Base-by-base conservation (phyloP, 1,140 invertebrate genomes). In the Scylla paramamosain region DNA sequence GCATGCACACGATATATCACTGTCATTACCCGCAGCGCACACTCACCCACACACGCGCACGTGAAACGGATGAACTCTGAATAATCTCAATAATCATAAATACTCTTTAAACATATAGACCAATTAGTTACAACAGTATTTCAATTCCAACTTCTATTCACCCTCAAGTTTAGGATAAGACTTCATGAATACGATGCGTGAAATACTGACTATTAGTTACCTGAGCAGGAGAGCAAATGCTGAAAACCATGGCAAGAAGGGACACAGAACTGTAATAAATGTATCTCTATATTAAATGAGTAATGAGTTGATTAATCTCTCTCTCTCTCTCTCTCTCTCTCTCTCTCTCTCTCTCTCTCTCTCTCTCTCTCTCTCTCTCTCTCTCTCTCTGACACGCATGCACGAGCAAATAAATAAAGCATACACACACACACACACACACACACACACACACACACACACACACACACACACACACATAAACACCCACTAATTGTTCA, bases 301-400 rank as follows among this genome's bases (percentile, higher is more conserved):
- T 59, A 59, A 59, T 59, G 52, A n/a, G 25, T 20, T 7, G 67
- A 25, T n/a, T n/a, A 77, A n/a, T 77, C 67, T 77, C 67, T 77
- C 67, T 77, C 67, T 77, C 67, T 77, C 67, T 77, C 67, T 77
- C 67, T 77, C 67, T 77, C 25, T n/a, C 67, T 77, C 67, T 77
- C 67, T n/a, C 25, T n/a, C 67, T 77, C 67, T 77, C 67, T 77
- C 67, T 77, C 67, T 77, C 67, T 25, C 16, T n/a, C 67, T 77
- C 67, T 25, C 16, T 77, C 67, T 77, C 67, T 77, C 67, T 59
- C 52, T 20, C 16, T 20, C 16, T 20, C 16, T 59, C 52, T 59
- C 52, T 20, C 52, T 59, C 52, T 59, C 52, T 59, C 52, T 1
- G 39, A 39, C 39, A 39, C 39, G 39, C 39, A 39, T 39, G 39